Evolutionary conservation across 2,113 vertebrate genomes (phyloP).

Genomic region (Camelus dromedarius): DNA sequence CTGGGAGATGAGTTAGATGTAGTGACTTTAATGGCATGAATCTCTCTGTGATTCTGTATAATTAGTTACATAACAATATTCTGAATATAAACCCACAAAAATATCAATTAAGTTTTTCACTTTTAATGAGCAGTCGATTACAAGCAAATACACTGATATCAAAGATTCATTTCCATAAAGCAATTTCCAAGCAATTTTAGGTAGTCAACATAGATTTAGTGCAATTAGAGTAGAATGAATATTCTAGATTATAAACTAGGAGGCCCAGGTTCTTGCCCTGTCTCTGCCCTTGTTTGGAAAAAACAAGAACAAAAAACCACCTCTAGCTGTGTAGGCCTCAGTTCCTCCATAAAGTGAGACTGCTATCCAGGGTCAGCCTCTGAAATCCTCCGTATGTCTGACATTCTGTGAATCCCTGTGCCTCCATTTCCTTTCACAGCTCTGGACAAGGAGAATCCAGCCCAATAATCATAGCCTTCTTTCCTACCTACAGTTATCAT

Average conservation of each 20-base stretch:
- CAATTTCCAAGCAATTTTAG: slow-evolving; percentile 18
- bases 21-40: background rate
- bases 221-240: background rate
- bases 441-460: slow-evolving; percentile 11
- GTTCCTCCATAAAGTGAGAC: background rate
- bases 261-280: background rate
- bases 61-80: background rate
- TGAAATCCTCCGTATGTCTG: background rate
- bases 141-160: background rate
- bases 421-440: background rate
- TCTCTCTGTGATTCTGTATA: background rate
- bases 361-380: background rate
- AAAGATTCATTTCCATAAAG: slow-evolving; percentile 46
- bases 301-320: background rate
- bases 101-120: slow-evolving; percentile 33
- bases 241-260: slow-evolving; percentile 2
- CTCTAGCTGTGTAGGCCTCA: background rate
- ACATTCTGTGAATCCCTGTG: background rate
- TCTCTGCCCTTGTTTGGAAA: background rate
- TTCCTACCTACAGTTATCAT: background rate
- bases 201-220: background rate
- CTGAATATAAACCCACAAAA: slow-evolving; percentile 34
- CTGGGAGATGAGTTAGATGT: background rate
- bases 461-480: background rate
- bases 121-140: slow-evolving; percentile 44